Evolutionary conservation across 1,140 invertebrate genomes (phyloP).

Genomic region (Drusus annulatus): DNA sequence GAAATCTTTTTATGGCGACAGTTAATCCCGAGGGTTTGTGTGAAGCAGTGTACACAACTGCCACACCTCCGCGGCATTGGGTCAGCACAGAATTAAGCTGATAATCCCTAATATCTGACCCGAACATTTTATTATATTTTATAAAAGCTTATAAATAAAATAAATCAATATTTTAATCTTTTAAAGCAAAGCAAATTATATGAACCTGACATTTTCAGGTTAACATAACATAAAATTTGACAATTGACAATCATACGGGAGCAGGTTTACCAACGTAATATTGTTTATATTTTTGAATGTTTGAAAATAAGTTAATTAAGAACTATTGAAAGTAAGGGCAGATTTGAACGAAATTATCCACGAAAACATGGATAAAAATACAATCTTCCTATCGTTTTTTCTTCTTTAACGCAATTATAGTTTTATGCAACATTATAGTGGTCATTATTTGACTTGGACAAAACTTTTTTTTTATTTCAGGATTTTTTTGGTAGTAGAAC

Average conservation of each 20-base stretch:
- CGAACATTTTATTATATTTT: constrained; percentile 60
- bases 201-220: constrained; percentile 46
- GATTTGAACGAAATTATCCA: too few relatives aligned
- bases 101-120: constrained; percentile 69
- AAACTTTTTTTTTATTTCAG: too few relatives aligned
- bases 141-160: constrained; percentile 13
- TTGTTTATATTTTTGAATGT: too few relatives aligned
- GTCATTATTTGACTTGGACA: too few relatives aligned
- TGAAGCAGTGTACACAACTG: constrained; percentile 78
- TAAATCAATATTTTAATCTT: constrained; percentile 12
- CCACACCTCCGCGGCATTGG: constrained; percentile 79
- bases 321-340: too few relatives aligned
- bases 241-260: constrained; percentile 47
- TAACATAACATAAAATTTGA: constrained; percentile 42
- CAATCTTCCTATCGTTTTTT: too few relatives aligned
- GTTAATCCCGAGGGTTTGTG: constrained; percentile 78
- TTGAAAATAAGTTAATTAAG: too few relatives aligned
- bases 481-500: too few relatives aligned
- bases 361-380: too few relatives aligned
- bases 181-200: constrained; percentile 18
- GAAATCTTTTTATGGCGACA: constrained; percentile 83
- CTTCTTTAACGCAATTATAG: too few relatives aligned
- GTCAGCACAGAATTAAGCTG: constrained; percentile 76
- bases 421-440: too few relatives aligned
- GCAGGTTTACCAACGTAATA: constrained; percentile 21